Evolutionary conservation across 2,888 invertebrate genomes (phyloP).

Genomic region (Tachina grossa): DNA sequence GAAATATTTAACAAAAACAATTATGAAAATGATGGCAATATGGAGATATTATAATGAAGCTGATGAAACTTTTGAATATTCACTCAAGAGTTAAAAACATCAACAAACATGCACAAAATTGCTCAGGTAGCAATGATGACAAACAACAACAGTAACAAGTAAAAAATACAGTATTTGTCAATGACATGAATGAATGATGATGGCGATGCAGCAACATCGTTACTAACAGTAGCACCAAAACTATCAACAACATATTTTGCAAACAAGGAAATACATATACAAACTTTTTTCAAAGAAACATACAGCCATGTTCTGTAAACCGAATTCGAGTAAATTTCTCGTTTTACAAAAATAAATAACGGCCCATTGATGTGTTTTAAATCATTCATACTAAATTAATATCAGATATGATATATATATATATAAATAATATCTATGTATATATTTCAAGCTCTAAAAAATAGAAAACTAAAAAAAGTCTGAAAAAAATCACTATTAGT

Average conservation of each 20-base stretch:
- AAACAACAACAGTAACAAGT: conserved; percentile 34
- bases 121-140: conserved; percentile 78
- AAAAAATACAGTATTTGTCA: conserved; percentile 61
- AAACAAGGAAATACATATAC: conserved; percentile 5
- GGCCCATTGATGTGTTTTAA: too few relatives aligned
- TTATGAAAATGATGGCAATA: conserved; percentile 57
- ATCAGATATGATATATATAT: too few relatives aligned
- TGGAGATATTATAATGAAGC: conserved; percentile 36
- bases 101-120: conserved; percentile 79
- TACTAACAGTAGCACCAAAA: conserved; percentile 32
- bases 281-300: conserved; percentile 23
- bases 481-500: too few relatives aligned
- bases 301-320: too few relatives aligned
- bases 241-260: conserved; percentile 40
- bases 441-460: too few relatives aligned
- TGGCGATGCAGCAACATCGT: conserved; percentile 15
- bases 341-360: too few relatives aligned
- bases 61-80: conserved; percentile 78
- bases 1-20: conserved; percentile 66
- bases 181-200: conserved; percentile 58
- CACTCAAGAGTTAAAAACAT: conserved; percentile 74
- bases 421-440: too few relatives aligned
- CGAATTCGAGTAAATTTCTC: too few relatives aligned
- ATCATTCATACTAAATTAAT: too few relatives aligned
- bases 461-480: too few relatives aligned